Evolutionary conservation across 2,113 vertebrate genomes (phyloP).

Genomic region (Mystacornis crossleyi): DNA sequence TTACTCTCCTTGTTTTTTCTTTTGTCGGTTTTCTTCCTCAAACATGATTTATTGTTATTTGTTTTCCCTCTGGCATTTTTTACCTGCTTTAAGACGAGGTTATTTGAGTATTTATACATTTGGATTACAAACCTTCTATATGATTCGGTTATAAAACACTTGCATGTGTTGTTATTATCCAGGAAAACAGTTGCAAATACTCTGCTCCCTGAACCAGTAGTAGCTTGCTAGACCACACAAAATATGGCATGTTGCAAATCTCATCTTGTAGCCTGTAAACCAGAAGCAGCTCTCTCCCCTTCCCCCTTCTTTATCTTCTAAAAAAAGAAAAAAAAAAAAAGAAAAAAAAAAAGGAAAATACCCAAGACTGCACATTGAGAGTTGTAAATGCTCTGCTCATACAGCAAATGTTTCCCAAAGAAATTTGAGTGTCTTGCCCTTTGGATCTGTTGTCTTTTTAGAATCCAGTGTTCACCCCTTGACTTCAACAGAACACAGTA

Average conservation of each 20-base stretch:
- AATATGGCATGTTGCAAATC: conserved; percentile 53
- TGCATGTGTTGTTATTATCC: not conserved
- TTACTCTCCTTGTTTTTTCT: not conserved
- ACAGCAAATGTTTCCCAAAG: not conserved
- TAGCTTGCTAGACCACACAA: conserved; percentile 50
- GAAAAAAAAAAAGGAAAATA: not conserved
- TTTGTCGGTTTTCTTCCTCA: not conserved
- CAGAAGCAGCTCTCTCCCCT: conserved; percentile 7
- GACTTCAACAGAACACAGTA: not conserved
- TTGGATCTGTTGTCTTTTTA: not conserved
- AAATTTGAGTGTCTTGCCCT: not conserved
- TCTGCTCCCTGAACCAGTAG: conserved; percentile 50
- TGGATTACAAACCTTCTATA: not conserved
- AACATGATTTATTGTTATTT: not conserved
- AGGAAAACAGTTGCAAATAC: conserved; percentile 51
- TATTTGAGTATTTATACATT: conserved; percentile 13
- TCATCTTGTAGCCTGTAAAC: conserved; percentile 26
- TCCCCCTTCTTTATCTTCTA: not conserved
- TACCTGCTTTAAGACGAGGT: conserved; percentile 17
- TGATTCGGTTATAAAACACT: not conserved
- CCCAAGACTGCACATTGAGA: not conserved
- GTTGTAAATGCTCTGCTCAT: not conserved
- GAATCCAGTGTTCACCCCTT: not conserved
- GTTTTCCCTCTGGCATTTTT: not conserved
- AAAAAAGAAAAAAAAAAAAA: not conserved